Evolutionary conservation across 2,888 invertebrate species (phyloP).

Genomic region (Andrena dorsata): DNA sequence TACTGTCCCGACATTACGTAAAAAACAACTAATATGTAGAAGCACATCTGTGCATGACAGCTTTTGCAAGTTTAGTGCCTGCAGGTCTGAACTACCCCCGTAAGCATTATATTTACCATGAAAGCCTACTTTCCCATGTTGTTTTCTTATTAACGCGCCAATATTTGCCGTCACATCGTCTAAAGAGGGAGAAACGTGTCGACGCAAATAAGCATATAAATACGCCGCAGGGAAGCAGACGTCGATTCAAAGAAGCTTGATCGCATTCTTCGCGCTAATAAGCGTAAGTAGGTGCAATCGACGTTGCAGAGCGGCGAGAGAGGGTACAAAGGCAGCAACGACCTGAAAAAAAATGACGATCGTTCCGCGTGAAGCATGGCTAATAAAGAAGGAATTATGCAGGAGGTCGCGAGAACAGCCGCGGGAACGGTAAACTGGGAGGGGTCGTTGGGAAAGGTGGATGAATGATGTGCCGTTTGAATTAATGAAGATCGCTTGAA

Average conservation of each 20-base stretch:
- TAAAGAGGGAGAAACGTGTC: no score
- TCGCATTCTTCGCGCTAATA: slow-evolving; percentile 43
- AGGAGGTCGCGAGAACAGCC: slow-evolving; percentile 1
- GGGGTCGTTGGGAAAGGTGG: background rate
- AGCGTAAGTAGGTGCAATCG: slow-evolving; percentile 53
- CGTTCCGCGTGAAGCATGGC: slow-evolving; percentile 27
- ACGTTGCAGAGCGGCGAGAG: background rate
- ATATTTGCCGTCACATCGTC: no score
- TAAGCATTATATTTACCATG: no score
- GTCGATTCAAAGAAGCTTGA: slow-evolving; percentile 26
- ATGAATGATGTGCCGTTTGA: slow-evolving; percentile 49
- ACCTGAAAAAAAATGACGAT: slow-evolving; percentile 54
- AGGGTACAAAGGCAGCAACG: slow-evolving; percentile 23
- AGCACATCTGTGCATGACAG: no score
- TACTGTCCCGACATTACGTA: no score
- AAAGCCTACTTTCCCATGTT: no score
- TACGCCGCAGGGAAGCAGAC: slow-evolving; percentile 9
- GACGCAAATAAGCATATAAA: slow-evolving; percentile 6
- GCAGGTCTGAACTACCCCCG: no score
- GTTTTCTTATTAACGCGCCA: no score
- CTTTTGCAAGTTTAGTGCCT: no score
- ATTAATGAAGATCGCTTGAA: slow-evolving; percentile 61
- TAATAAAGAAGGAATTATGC: slow-evolving; percentile 56
- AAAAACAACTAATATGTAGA: no score
- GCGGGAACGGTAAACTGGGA: slow-evolving; percentile 1